Conservation (phyloP, 2,888 invertebrate species). For the Andricus quercusramuli region DNA sequence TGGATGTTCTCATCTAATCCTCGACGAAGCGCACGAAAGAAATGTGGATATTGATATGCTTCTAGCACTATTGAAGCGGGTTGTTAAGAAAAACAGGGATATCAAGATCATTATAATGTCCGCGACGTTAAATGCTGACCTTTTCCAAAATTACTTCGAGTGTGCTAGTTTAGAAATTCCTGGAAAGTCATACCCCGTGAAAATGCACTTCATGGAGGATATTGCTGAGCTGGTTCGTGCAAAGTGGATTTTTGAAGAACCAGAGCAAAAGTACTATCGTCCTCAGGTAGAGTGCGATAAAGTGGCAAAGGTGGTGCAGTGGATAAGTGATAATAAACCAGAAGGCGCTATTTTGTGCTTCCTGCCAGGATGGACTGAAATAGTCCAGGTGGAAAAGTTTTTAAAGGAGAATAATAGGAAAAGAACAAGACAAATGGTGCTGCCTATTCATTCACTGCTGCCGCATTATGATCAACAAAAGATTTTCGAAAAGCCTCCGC, state of each 20-base stretch:
- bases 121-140: conserved; percentile 84
- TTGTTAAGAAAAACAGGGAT: conserved; percentile 80
- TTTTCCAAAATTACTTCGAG: conserved; percentile 82
- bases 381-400: conserved; percentile 80
- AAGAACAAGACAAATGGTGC: conserved; percentile 69
- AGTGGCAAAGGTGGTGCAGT: conserved; percentile 79
- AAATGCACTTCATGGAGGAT: conserved; percentile 81
- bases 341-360: conserved; percentile 87
- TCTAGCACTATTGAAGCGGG: conserved; percentile 81
- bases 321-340: conserved; percentile 81
- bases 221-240: conserved; percentile 64
- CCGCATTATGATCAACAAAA: conserved; percentile 66
- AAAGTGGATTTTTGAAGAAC: not conserved
- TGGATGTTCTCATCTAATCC: conserved; percentile 84
- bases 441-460: conserved; percentile 83
- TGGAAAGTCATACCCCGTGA: conserved; percentile 83
- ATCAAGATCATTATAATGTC: conserved; percentile 86
- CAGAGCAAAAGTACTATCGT: not conserved
- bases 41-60: conserved; percentile 85
- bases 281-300: conserved; percentile 79
- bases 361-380: conserved; percentile 88
- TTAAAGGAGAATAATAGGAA: conserved; percentile 72
- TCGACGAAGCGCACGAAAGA: conserved; percentile 89
- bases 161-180: conserved; percentile 81
- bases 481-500: conserved; percentile 74